These are phyloP conservation scores for Seriola dumerili DNA, from an alignment of 2,113 vertebrate species.

Conservation along the genomic window DNA sequence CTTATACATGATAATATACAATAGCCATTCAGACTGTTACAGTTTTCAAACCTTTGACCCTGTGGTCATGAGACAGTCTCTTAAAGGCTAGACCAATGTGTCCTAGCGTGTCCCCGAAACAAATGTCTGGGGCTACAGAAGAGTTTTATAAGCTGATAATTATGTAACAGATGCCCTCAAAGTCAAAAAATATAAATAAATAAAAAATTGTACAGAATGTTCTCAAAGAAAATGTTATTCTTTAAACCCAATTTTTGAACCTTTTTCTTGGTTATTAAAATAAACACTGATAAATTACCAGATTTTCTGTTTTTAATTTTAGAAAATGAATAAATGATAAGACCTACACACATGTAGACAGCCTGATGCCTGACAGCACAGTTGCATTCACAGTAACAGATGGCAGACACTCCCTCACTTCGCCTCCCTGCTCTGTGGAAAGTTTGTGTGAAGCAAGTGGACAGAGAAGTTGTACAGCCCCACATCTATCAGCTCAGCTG, in stretches of 20 bases:
- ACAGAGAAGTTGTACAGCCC: constrained; percentile 57
- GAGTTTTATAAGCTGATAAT: not conserved
- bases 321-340: not conserved
- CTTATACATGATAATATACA: not conserved
- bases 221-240: no score
- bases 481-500: constrained; percentile 48
- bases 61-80: not conserved
- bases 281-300: not conserved
- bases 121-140: not conserved
- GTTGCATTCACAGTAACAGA: constrained; percentile 47
- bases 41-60: no score
- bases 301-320: not conserved
- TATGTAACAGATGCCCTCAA: not conserved
- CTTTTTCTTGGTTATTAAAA: not conserved
- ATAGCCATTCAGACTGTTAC: no score
- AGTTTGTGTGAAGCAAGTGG: constrained; percentile 56
- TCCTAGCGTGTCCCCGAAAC: no score
- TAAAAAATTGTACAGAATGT: not conserved
- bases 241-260: not conserved
- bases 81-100: no score
- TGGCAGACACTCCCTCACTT: constrained; percentile 46
- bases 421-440: constrained; percentile 40
- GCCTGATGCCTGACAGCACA: constrained; percentile 5
- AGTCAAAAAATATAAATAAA: not conserved
- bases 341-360: not conserved